These are phyloP conservation scores for Callyntrura guangdongensis DNA, from an alignment of 2,888 invertebrate species.

Conservation along the genomic window DNA sequence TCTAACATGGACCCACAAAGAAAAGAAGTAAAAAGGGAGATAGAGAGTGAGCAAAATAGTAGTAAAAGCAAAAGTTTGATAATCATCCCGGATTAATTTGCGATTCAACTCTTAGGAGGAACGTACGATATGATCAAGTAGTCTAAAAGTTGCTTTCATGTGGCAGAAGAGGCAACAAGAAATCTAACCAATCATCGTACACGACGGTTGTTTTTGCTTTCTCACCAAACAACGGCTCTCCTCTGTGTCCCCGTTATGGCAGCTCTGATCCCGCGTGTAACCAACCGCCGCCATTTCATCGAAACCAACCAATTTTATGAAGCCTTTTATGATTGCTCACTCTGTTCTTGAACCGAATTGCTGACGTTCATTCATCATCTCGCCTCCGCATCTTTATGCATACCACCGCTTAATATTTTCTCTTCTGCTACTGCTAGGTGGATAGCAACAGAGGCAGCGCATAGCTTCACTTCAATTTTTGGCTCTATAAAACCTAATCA, in stretches of 20 bases:
- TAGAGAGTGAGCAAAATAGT: too few species aligned
- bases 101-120: slow-evolving; percentile 7
- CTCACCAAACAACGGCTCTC: background rate
- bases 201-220: background rate
- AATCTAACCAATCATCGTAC: too few species aligned
- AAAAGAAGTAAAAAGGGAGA: too few species aligned
- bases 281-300: slow-evolving; percentile 15
- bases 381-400: background rate
- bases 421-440: too few species aligned
- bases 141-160: background rate
- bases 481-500: slow-evolving; percentile 57
- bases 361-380: slow-evolving; percentile 21
- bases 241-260: background rate
- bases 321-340: slow-evolving; percentile 15
- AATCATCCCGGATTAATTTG: slow-evolving; percentile 31
- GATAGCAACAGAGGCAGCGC: too few species aligned
- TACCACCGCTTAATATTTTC: background rate
- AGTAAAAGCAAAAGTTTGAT: slow-evolving; percentile 29
- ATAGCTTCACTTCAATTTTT: background rate
- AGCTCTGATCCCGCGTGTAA: too few species aligned
- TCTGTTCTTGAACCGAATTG: too few species aligned
- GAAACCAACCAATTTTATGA: slow-evolving; percentile 31
- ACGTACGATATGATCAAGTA: slow-evolving; percentile 6
- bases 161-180: background rate
- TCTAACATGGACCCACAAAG: too few species aligned